A percentile compares a stretch with the other conserved stretches of the same genome.
These are phyloP conservation scores for Eucera pruinosa DNA, from an alignment of 2,888 invertebrate genomes.

Conservation along the genomic window DNA sequence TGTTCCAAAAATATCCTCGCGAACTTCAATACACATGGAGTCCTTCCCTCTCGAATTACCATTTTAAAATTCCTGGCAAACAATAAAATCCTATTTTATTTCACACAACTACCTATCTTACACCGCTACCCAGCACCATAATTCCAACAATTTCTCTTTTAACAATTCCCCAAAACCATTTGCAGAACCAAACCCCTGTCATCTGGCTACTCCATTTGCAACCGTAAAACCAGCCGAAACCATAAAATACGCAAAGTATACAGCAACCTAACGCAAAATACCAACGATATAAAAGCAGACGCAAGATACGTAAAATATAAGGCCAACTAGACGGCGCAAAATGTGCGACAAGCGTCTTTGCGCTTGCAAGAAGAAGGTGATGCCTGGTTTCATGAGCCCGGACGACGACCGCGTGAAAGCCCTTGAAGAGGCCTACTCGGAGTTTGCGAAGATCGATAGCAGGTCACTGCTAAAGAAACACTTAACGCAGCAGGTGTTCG, in stretches of 20 bases:
- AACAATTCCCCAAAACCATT: neutral
- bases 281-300: too few relatives aligned
- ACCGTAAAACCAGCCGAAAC: neutral
- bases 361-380: constrained; percentile 71
- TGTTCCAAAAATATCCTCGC: neutral
- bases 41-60: neutral
- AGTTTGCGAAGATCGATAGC: constrained; percentile 85
- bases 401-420: constrained; percentile 80
- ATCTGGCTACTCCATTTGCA: neutral
- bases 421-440: constrained; percentile 85
- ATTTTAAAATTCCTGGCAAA: neutral
- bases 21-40: too few relatives aligned
- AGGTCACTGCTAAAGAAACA: constrained; percentile 88
- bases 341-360: constrained; percentile 80
- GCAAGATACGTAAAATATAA: too few relatives aligned
- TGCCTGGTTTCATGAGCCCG: constrained; percentile 24
- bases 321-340: constrained; percentile 31
- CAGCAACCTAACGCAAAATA: too few relatives aligned
- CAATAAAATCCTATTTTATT: neutral
- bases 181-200: neutral
- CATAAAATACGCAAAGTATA: too few relatives aligned
- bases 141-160: neutral
- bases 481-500: constrained; percentile 82
- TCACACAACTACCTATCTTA: too few relatives aligned
- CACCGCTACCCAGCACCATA: neutral